Conservation (phyloP, 1,140 invertebrate genomes). For the Brachionus manjavacas region DNA sequence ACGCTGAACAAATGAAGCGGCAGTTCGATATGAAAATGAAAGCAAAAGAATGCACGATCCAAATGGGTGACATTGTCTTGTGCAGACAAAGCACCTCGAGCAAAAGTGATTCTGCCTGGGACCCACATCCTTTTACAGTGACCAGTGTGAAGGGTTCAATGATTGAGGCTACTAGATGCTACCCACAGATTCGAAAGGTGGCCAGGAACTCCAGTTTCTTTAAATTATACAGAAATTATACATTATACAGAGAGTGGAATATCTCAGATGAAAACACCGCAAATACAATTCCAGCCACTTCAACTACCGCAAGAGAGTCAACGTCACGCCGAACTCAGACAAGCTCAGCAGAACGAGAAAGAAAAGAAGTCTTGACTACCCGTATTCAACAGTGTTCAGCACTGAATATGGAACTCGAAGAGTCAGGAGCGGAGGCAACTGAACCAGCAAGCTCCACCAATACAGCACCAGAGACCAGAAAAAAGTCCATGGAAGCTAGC, state of each 20-base stretch:
- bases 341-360: not conserved
- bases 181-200: not conserved
- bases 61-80: no score
- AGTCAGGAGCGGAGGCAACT: not conserved
- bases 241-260: not conserved
- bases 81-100: not conserved
- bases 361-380: not conserved
- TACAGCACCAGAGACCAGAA: not conserved
- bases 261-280: not conserved
- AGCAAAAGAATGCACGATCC: no score
- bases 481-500: not conserved
- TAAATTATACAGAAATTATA: no score
- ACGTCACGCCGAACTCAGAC: not conserved
- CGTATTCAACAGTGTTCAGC: not conserved
- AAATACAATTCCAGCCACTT: not conserved
- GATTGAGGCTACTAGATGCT: not conserved
- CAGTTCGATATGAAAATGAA: not conserved
- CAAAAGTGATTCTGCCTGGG: not conserved
- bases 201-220: not conserved
- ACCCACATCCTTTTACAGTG: not conserved
- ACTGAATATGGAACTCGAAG: not conserved
- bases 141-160: not conserved
- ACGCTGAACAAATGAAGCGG: not conserved
- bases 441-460: not conserved
- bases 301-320: not conserved